phyloP scores from a whole-genome alignment of 2,888 invertebrate species.

The Zonitis immaculata region DNA sequence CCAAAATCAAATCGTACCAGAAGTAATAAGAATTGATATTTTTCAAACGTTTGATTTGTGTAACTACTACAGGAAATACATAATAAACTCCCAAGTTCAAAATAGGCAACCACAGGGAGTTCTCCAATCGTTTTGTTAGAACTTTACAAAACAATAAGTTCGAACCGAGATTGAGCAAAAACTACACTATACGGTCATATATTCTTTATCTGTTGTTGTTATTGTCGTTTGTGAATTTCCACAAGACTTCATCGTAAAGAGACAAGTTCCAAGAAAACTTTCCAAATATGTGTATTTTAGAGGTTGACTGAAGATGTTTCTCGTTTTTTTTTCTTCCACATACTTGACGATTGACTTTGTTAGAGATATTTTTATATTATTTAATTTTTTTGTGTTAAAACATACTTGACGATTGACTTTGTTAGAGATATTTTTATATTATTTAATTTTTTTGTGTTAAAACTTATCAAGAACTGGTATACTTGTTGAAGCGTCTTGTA shows the following conservation, averaged over 20 bases:
- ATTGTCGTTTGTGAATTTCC: constrained; percentile 36
- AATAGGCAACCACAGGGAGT: constrained; percentile 12
- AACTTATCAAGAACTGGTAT: constrained; percentile 75
- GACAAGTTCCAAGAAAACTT: constrained; percentile 12
- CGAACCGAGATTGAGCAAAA: constrained; percentile 29
- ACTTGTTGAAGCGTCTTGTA: constrained; percentile 80
- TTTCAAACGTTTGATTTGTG: neutral
- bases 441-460: too few relatives aligned
- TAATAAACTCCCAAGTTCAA: constrained; percentile 6
- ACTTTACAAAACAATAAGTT: constrained; percentile 32
- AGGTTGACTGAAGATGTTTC: too few relatives aligned
- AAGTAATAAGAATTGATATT: too few relatives aligned
- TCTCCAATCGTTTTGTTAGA: constrained; percentile 25
- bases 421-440: too few relatives aligned
- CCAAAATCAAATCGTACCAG: too few relatives aligned
- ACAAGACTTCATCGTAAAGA: constrained; percentile 20
- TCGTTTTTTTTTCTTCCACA: too few relatives aligned
- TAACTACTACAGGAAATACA: constrained; percentile 5
- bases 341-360: too few relatives aligned
- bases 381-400: too few relatives aligned
- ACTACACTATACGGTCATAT: constrained; percentile 25
- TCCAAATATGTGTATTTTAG: constrained; percentile 16
- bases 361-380: too few relatives aligned
- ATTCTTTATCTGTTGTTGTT: constrained; percentile 22
- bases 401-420: too few relatives aligned